Percentiles rank a stretch among this genome's conserved stretches.
Conservation (phyloP, 2,797 vertebrate species). For the Anniella stebbinsi region DNA sequence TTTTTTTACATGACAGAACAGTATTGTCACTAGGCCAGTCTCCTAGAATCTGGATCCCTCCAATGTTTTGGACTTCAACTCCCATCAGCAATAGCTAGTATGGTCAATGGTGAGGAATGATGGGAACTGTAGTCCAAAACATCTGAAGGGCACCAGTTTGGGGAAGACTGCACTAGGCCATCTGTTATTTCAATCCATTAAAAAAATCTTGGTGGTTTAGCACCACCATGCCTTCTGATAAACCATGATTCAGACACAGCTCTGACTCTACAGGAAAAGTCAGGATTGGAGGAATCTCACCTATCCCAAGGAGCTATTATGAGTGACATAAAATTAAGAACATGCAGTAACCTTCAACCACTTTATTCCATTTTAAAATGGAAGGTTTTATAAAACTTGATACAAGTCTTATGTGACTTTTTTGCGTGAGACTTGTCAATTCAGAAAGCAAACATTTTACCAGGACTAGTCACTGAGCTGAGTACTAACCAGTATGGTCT, state of each 20-base stretch:
- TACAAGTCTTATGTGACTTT: not conserved
- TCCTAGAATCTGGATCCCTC: no score
- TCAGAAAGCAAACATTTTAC: not conserved
- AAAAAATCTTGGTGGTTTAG: not conserved
- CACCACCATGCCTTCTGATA: not conserved
- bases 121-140: no score
- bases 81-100: no score
- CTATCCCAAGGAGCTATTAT: not conserved
- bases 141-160: no score
- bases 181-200: rapidly evolving
- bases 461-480: not conserved
- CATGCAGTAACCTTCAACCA: no score
- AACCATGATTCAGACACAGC: not conserved
- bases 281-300: not conserved
- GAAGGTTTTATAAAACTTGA: not conserved
- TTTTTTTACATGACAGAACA: not conserved
- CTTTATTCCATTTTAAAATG: not conserved
- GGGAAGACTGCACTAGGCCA: not conserved
- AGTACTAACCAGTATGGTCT: not conserved
- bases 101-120: no score
- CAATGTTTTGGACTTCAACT: no score
- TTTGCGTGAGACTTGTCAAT: not conserved
- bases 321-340: not conserved
- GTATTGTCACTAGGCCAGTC: not conserved
- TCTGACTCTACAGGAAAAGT: not conserved